Base-by-base conservation (phyloP, 92 coral and sea anemone genomes). In the Metridium senile region DNA sequence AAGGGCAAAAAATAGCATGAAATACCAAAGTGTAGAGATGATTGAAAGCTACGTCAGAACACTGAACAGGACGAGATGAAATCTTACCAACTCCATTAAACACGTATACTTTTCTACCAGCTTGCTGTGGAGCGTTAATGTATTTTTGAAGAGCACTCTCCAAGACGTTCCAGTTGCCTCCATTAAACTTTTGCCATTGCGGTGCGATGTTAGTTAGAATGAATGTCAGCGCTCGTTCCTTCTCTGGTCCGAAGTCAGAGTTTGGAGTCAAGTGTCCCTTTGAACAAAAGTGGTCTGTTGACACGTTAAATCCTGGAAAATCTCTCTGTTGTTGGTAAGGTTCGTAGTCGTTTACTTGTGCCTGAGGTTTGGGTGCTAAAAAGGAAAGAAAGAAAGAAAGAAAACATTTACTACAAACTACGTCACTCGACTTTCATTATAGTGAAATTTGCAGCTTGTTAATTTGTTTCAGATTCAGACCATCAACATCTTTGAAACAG, bases 181-280 rank as follows among this genome's bases (percentile, higher is more conserved):
- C 35, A 53, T 74, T 74, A 22, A 74, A 61, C 20, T 17, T 26
- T 33, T 78, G 83, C 83, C 83, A 78, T 29, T 68, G 78, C 9
- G 83, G 83, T 43, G 78, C 83, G 20, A 68, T 78, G 52, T 78
- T 78, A 13, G 83, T 78, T 11, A 31, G 43, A 1, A 78, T 68
- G 67, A 78, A 67, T 0, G 83, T 78, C 1, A 68, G 62, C n/a
- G 17, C 25, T 67, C 78, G 76, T 18, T 76, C 49, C 1, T 68
- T 43, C 9, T 68, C 66, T 26, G 13, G 17, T 0, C 17, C 39
- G 67, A 78, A 78, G 19, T 54, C 83, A 2, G 67, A 66, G 28
- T 68, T 78, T 33, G 83, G 78, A 31, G 66, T 68, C 18, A 78
- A 76, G n/a, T 78, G 83, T 20, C 83, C 83, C 53, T 49, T 66